Base-by-base conservation (phyloP, 2,888 invertebrate genomes). In the Cyclophora punctaria region DNA sequence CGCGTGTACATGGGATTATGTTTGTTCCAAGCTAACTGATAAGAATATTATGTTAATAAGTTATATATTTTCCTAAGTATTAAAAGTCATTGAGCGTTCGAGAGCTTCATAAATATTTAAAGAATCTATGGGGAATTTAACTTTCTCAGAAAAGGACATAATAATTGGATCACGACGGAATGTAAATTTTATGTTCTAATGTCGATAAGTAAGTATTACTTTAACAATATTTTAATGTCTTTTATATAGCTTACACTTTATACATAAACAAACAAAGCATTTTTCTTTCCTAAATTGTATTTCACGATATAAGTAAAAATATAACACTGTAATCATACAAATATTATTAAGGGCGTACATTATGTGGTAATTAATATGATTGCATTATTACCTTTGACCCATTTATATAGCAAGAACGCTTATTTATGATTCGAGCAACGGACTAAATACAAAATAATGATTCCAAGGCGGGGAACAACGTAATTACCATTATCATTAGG, bases 91-190 rank as follows among this genome's bases (percentile, higher is more conserved):
- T 71, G 76, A 76, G 73, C 77, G 75, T 68, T 69, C 60, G 67
- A 63, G 58, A 63, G 63, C 73, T 74, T 80, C 78, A 83, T 83
- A 83, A 83, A 83, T 83, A 81, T 81, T 79, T 74, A 83, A 79
- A 75, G 70, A 75, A 72, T 68, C 75, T 74, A 75, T 53, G 50
- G 49, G 69, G 71, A 78, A 80, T 74, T 78, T 72, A 78, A 78
- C 76, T 79, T 81, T 71, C 58, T 66, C 60, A 66, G 63, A 65
- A 67, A 62, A 62, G 64, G 58, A 37, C 37, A 5, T 37, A 5
- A 37, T 37, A 37, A 37, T 37, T 37, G 37, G 37, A 37, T 37
- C 37, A 37, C 37, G 37, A 37, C 37, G 37, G 37, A 37, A 37
- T 5, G 37, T 37, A 37, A 37, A 37, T 5, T 5, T 37, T 37